Percentiles rank a stretch among this genome's conserved stretches.
Conservation (phyloP, 2,113 vertebrate genomes). For the Lophotis ruficrista region DNA sequence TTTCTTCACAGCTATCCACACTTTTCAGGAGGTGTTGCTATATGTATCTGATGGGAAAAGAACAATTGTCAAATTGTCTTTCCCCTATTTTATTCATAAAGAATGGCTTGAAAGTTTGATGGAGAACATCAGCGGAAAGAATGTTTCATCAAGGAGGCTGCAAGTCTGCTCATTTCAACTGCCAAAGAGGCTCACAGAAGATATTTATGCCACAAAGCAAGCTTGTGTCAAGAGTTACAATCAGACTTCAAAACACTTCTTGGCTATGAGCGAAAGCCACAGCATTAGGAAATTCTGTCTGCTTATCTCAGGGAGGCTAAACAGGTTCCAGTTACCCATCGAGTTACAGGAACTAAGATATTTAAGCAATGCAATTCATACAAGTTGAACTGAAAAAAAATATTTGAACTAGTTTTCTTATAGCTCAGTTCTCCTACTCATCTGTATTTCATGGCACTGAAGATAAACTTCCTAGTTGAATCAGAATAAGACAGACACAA, state of each 20-base stretch:
- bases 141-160: background rate
- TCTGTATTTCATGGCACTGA: background rate
- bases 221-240: background rate
- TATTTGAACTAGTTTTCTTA: background rate
- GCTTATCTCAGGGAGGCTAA: conserved; percentile 31
- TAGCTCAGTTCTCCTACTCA: background rate
- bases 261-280: background rate
- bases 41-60: background rate
- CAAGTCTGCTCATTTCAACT: background rate
- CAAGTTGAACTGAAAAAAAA: background rate
- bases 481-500: background rate
- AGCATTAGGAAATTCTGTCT: conserved; percentile 21
- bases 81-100: background rate
- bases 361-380: conserved; percentile 8
- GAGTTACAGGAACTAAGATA: background rate
- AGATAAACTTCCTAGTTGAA: background rate
- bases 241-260: conserved; percentile 46
- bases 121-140: background rate
- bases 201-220: background rate
- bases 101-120: background rate
- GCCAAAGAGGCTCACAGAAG: background rate
- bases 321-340: conserved; percentile 27
- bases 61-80: background rate
- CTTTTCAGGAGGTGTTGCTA: background rate
- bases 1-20: background rate